Evolutionary conservation across 1,140 invertebrate species (phyloP).

Genomic region (Zaprionus camerounensis): DNA sequence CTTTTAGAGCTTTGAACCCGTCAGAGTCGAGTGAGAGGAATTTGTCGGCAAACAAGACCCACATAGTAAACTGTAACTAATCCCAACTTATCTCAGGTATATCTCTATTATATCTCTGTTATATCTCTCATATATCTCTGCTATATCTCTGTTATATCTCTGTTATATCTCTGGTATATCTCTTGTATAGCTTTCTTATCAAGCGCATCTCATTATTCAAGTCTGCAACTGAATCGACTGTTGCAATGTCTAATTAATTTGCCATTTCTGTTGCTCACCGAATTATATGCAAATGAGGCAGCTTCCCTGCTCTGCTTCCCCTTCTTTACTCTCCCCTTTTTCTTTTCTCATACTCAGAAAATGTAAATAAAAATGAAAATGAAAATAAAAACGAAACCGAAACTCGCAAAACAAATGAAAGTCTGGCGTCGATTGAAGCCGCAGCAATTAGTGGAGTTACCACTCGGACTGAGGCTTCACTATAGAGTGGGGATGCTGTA

Average conservation of each 20-base stretch:
- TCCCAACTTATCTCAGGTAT: no score
- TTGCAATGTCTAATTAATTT: slow-evolving; percentile 42
- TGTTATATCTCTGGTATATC: no score
- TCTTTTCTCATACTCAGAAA: background rate
- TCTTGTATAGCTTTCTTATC: background rate
- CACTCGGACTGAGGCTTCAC: slow-evolving; percentile 10
- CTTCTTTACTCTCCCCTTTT: background rate
- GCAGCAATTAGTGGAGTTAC: slow-evolving; percentile 31
- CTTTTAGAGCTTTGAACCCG: background rate
- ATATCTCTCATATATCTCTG: no score
- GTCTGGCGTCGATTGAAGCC: slow-evolving; percentile 36
- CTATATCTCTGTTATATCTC: no score
- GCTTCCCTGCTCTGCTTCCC: background rate
- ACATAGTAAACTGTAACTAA: background rate
- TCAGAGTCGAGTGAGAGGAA: no score
- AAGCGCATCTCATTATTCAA: slow-evolving; percentile 9
- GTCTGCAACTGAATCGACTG: slow-evolving; percentile 3
- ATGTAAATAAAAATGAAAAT: slow-evolving; percentile 22
- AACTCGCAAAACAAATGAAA: slow-evolving; percentile 31
- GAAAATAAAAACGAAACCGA: slow-evolving; percentile 21
- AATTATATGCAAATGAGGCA: slow-evolving; percentile 39
- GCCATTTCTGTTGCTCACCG: slow-evolving; percentile 21
- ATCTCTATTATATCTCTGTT: no score
- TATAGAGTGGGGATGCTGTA: slow-evolving; percentile 26
- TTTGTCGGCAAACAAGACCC: no score